Conservation (phyloP, 2,888 invertebrate genomes). For the Drosophila acutilabella region DNA sequence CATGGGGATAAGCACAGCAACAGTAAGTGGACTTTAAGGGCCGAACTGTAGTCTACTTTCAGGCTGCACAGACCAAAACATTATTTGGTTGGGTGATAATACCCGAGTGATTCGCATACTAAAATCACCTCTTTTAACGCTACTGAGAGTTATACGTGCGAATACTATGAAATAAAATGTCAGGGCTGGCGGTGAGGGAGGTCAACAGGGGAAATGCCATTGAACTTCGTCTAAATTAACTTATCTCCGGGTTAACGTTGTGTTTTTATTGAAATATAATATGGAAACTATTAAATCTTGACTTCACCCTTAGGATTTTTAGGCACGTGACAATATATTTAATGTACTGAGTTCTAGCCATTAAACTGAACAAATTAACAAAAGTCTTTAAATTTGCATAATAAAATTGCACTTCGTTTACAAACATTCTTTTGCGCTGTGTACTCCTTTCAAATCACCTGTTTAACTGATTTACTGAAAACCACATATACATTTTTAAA, state of each 20-base stretch:
- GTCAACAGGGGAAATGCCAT: not conserved
- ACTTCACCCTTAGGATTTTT: too few species aligned
- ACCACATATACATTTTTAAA: not conserved
- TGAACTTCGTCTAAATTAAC: not conserved
- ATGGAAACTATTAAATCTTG: too few species aligned
- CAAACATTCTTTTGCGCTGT: too few species aligned
- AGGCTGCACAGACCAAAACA: not conserved
- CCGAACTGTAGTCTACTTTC: conserved; percentile 2
- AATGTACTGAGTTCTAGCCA: too few species aligned
- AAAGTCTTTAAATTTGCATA: too few species aligned
- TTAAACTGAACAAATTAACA: too few species aligned
- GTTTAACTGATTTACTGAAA: not conserved
- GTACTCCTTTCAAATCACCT: too few species aligned
- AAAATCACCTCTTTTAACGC: conserved; percentile 52
- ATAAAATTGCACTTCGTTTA: too few species aligned
- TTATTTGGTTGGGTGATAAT: conserved; percentile 40
- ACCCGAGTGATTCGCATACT: conserved; percentile 43
- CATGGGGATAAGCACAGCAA: conserved; percentile 39
- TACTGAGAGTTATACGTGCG: conserved; percentile 43
- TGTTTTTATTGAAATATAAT: not conserved
- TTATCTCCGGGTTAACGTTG: not conserved
- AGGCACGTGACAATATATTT: too few species aligned
- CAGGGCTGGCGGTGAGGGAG: not conserved
- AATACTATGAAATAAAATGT: conserved; percentile 31
- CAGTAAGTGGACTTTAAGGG: conserved; percentile 41